Conservation (phyloP, 1,140 invertebrate genomes). For the Zaprionus lachaisei region DNA sequence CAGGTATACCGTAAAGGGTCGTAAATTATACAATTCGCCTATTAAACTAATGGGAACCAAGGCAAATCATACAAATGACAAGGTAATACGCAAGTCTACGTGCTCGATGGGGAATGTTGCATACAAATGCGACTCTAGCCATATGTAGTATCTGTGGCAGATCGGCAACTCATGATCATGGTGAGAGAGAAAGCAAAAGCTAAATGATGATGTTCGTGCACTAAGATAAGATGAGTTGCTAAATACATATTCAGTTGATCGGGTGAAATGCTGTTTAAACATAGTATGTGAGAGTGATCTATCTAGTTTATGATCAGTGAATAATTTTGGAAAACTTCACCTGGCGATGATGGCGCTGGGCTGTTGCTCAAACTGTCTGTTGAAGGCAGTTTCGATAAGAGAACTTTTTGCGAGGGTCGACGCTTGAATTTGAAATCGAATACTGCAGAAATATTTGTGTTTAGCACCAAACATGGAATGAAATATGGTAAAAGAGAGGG, state of each 20-base stretch:
- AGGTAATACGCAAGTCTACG: constrained; percentile 45
- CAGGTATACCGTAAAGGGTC: constrained; percentile 8
- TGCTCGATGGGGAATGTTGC: constrained; percentile 27
- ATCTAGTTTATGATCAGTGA: constrained; percentile 40
- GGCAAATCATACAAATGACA: constrained; percentile 45
- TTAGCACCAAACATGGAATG: constrained; percentile 53
- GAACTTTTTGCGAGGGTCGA: constrained; percentile 82
- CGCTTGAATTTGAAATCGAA: constrained; percentile 83
- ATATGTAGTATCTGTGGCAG: constrained; percentile 12
- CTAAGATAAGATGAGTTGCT: constrained; percentile 1
- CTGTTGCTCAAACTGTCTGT: constrained; percentile 86
- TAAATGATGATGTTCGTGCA: constrained; percentile 25
- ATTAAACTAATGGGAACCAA: constrained; percentile 37
- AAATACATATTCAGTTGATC: not conserved
- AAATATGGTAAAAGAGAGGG: constrained; percentile 38
- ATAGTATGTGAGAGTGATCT: constrained; percentile 5
- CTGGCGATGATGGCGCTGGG: constrained; percentile 85
- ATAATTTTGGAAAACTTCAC: constrained; percentile 75
- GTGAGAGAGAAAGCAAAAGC: constrained; percentile 35
- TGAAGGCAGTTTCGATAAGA: constrained; percentile 85
- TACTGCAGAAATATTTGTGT: constrained; percentile 50
- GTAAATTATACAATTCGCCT: constrained; percentile 23
- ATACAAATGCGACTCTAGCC: constrained; percentile 59
- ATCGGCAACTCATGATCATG: constrained; percentile 18
- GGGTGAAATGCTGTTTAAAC: constrained; percentile 11